These are phyloP conservation scores for Caerostris extrusa DNA, from an alignment of 1,140 invertebrate species.

Conservation along the genomic window DNA sequence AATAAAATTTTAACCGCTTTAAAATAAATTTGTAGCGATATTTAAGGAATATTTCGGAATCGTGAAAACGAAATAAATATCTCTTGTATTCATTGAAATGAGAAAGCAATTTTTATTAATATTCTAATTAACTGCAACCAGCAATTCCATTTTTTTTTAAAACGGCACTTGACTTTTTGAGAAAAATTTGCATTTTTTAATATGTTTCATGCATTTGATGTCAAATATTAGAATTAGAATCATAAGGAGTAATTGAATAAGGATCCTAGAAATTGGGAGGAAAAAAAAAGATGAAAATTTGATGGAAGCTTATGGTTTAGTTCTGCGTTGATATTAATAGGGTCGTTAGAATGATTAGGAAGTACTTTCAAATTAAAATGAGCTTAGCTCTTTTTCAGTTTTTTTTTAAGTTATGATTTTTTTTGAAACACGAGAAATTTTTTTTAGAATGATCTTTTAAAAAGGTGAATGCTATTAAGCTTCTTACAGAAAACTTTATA, in stretches of 20 bases:
- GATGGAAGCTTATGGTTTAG: conserved; percentile 41
- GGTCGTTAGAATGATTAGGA: conserved; percentile 51
- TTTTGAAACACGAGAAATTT: background rate
- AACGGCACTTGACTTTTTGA: conserved; percentile 55
- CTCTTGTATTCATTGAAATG: background rate
- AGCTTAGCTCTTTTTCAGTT: conserved; percentile 30
- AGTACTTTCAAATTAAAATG: conserved; percentile 59
- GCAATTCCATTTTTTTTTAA: background rate
- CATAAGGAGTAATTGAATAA: conserved; percentile 64
- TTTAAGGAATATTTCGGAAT: background rate
- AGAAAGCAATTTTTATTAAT: conserved; percentile 62
- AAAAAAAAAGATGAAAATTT: background rate
- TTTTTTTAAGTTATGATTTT: conserved; percentile 11
- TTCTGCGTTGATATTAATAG: conserved; percentile 50
- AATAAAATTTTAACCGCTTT: background rate
- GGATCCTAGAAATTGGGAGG: background rate
- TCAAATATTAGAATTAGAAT: conserved; percentile 55
- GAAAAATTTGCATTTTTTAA: conserved; percentile 43
- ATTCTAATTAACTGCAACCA: conserved; percentile 54
- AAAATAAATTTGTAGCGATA: background rate
- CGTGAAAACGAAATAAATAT: conserved; percentile 29
- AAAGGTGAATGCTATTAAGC: conserved; percentile 32
- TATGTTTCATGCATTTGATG: conserved; percentile 59
- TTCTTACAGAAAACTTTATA: conserved; percentile 37
- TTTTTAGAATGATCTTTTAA: conserved; percentile 30